These are phyloP conservation scores for Habropoda laboriosa DNA, from an alignment of 1,140 invertebrate species.

Conservation along the genomic window DNA sequence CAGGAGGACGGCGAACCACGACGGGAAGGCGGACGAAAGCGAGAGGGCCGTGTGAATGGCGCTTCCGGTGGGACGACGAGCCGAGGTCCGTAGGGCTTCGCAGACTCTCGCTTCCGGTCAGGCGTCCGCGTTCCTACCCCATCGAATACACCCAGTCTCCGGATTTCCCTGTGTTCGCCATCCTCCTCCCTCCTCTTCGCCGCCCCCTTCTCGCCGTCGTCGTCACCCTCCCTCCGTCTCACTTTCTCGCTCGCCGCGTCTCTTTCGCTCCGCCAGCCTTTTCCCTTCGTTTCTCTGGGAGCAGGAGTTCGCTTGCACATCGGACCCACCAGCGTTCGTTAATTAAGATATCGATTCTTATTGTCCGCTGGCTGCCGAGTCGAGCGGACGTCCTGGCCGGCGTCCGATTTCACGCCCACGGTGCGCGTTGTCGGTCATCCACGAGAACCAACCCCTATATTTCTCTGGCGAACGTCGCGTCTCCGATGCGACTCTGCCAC, in stretches of 20 bases:
- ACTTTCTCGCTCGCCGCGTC: conserved; percentile 12
- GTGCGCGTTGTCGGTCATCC: conserved; percentile 64
- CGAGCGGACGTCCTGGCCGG: conserved; percentile 71
- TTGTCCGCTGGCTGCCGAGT: conserved; percentile 72
- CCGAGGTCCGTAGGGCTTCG: conserved; percentile 76
- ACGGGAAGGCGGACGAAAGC: conserved; percentile 72
- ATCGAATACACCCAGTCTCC: conserved; percentile 73
- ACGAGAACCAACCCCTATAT: conserved; percentile 57
- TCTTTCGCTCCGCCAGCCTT: conserved; percentile 42
- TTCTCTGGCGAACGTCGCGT: not conserved
- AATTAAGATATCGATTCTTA: conserved; percentile 82
- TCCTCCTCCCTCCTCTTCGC: conserved; percentile 44
- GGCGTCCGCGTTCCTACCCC: conserved; percentile 74
- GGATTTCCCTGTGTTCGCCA: conserved; percentile 69
- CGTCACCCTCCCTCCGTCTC: conserved; percentile 27
- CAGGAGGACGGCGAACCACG: conserved; percentile 54
- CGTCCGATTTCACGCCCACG: conserved; percentile 69
- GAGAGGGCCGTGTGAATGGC: conserved; percentile 80
- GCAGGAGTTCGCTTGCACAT: conserved; percentile 56
- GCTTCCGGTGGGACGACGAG: conserved; percentile 79
- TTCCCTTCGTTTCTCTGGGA: conserved; percentile 50
- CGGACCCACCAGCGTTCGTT: conserved; percentile 70
- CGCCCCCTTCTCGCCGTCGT: conserved; percentile 24
- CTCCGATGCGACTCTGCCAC: not conserved
- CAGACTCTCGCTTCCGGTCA: conserved; percentile 80